Conservation (phyloP, 2,888 invertebrate species). For the Drosophila fungiperda region DNA sequence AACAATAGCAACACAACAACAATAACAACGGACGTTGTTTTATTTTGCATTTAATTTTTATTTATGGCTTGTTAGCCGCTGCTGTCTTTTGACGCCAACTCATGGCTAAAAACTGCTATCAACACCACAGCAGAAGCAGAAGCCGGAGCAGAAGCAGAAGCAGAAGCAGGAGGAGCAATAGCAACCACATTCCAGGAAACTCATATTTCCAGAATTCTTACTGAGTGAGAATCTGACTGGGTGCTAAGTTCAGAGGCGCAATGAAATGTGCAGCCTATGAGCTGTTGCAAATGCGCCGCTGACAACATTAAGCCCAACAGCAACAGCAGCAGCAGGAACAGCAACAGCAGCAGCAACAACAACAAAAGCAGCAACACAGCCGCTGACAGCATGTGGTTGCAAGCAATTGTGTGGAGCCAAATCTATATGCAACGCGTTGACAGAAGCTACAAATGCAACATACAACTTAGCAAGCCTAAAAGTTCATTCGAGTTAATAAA, state of each 20-base stretch:
- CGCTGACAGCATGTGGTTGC: slow-evolving; percentile 47
- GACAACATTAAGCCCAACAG: slow-evolving; percentile 61
- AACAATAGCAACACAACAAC: slow-evolving; percentile 6
- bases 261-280: slow-evolving; percentile 46
- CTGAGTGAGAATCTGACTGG: slow-evolving; percentile 57
- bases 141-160: slow-evolving; percentile 4
- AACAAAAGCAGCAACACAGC: slow-evolving; percentile 9
- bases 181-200: slow-evolving; percentile 64
- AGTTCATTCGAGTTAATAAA: slow-evolving; percentile 14
- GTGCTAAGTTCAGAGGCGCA: slow-evolving; percentile 62
- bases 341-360: slow-evolving; percentile 21
- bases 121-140: slow-evolving; percentile 35
- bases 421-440: slow-evolving; percentile 34
- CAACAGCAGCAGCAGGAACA: slow-evolving; percentile 25
- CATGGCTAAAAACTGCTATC: slow-evolving; percentile 51
- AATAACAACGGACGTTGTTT: slow-evolving; percentile 19
- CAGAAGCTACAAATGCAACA: slow-evolving; percentile 23
- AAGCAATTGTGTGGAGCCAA: slow-evolving; percentile 24
- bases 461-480: neutral
- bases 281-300: slow-evolving; percentile 63
- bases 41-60: slow-evolving; percentile 51
- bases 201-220: slow-evolving; percentile 70
- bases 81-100: slow-evolving; percentile 61
- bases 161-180: slow-evolving; percentile 6
- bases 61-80: slow-evolving; percentile 59